Conservation (phyloP, 2,113 vertebrate genomes). For the Chaetorhynchus papuensis region DNA sequence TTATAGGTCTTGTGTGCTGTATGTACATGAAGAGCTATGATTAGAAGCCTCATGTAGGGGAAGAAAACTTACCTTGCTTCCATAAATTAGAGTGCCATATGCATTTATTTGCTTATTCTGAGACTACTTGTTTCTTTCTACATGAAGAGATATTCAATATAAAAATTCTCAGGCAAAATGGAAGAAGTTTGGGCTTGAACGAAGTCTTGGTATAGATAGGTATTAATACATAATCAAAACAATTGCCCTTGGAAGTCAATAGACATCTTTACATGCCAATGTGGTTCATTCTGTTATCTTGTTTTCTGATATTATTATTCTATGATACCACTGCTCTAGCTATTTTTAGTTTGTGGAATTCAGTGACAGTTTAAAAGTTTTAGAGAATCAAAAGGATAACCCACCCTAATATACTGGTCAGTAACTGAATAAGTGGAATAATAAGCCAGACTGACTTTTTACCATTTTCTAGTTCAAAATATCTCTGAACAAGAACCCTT, state of each 20-base stretch:
- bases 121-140: background rate
- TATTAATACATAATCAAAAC: background rate
- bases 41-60: rapidly evolving
- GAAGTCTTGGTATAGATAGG: background rate
- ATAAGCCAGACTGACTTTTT: background rate
- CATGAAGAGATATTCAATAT: background rate
- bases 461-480: background rate
- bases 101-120: background rate
- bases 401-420: background rate
- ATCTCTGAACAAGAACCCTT: background rate
- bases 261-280: background rate
- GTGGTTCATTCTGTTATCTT: background rate
- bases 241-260: background rate
- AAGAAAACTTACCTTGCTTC: background rate
- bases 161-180: background rate
- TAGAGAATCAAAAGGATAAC: background rate
- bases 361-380: background rate
- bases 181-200: background rate
- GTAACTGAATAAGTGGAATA: background rate
- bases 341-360: background rate
- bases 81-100: background rate
- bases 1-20: background rate
- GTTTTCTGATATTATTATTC: background rate
- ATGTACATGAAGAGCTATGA: background rate
- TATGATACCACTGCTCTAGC: background rate